Conservation (phyloP, 1,140 invertebrate species). For the Hyposmocoma kahamanoa region DNA sequence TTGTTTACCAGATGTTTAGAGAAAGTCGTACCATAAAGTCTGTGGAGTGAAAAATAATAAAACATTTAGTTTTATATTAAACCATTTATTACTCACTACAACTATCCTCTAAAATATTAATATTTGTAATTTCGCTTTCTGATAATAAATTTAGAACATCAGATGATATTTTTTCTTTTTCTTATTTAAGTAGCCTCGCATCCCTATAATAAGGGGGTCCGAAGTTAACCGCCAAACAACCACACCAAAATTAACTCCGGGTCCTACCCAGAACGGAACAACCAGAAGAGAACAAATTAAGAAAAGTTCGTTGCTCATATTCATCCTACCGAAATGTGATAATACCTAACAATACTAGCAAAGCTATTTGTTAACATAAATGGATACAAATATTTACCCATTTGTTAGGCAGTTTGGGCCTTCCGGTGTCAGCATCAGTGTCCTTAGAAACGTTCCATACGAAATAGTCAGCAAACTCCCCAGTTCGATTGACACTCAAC, state of each 20-base stretch:
- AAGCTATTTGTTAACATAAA: not conserved
- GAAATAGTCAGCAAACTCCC: slow-evolving; percentile 79
- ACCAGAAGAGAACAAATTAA: not conserved
- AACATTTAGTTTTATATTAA: no score
- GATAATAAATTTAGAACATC: no score
- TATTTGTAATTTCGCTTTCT: no score
- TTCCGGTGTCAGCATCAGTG: slow-evolving; percentile 31
- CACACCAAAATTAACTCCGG: not conserved
- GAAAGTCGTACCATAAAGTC: no score
- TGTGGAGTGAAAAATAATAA: no score
- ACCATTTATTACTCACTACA: no score
- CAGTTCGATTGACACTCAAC: slow-evolving; percentile 74
- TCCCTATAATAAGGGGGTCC: not conserved
- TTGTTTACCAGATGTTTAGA: no score
- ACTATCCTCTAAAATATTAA: no score
- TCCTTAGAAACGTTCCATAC: slow-evolving; percentile 74
- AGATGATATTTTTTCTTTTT: no score
- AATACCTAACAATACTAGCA: not conserved
- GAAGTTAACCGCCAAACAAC: not conserved
- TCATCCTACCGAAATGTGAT: not conserved
- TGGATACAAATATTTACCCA: slow-evolving; percentile 75
- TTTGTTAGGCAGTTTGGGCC: slow-evolving; percentile 78
- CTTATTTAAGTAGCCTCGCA: no score
- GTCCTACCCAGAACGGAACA: not conserved
- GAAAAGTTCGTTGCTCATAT: not conserved